Conservation (phyloP, 2,888 invertebrate genomes). For the Dione vanillae region DNA sequence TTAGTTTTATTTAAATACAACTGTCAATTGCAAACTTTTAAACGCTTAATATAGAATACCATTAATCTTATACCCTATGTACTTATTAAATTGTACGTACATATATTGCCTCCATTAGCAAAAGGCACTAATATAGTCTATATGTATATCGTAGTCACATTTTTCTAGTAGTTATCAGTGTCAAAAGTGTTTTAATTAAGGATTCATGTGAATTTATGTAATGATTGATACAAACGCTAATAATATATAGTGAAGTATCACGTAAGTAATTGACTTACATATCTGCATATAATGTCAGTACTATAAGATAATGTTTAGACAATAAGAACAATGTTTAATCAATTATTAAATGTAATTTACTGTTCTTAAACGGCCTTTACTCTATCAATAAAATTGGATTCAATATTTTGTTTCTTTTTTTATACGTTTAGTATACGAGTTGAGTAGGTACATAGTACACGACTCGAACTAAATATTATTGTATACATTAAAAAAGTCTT, state of each 20-base stretch:
- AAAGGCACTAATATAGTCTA: not conserved
- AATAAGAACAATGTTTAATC: conserved; percentile 19
- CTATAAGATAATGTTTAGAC: conserved; percentile 17
- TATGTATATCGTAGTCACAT: conserved; percentile 2
- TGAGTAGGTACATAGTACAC: too few relatives aligned
- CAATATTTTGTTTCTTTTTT: not conserved
- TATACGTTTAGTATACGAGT: too few relatives aligned
- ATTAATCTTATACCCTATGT: conserved; percentile 8
- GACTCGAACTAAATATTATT: too few relatives aligned
- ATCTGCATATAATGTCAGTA: conserved; percentile 18
- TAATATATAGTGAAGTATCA: not conserved
- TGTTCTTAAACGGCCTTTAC: conserved; percentile 9
- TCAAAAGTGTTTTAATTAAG: conserved; percentile 7
- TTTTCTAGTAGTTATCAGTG: not conserved
- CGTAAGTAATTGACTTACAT: conserved; percentile 12
- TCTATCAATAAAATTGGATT: conserved; percentile 11
- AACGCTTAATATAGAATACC: conserved; percentile 13
- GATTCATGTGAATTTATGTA: conserved; percentile 7
- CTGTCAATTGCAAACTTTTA: conserved; percentile 14
- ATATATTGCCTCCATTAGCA: not conserved
- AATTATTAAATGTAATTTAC: not conserved
- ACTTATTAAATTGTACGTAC: conserved; percentile 6
- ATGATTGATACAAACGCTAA: not conserved
- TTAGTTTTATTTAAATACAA: conserved; percentile 17
- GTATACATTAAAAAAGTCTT: too few relatives aligned